A percentile compares a stretch with the other conserved stretches of the same genome.
Evolutionary conservation across 1,140 invertebrate species (phyloP).

Genomic region (Panulirus ornatus): DNA sequence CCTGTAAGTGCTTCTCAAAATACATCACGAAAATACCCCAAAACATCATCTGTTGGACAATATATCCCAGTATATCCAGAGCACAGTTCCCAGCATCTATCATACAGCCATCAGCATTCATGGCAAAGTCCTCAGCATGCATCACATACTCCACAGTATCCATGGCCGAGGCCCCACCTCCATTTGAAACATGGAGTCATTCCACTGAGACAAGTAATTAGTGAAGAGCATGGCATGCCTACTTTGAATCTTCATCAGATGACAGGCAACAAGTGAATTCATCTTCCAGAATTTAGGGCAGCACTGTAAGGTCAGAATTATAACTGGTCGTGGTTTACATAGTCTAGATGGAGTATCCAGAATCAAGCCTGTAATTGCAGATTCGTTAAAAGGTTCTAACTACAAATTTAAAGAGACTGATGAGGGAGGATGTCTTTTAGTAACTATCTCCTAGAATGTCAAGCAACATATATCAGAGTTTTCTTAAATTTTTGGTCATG

Average conservation of each 20-base stretch:
- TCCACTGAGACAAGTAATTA: slow-evolving; percentile 11
- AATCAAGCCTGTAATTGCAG: slow-evolving; percentile 34
- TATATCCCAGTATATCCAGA: too few relatives aligned
- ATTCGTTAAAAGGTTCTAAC: not conserved
- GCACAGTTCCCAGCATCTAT: too few relatives aligned
- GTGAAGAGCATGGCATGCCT: slow-evolving; percentile 9
- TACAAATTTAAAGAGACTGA: slow-evolving; percentile 3
- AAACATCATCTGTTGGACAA: too few relatives aligned
- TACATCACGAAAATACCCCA: too few relatives aligned
- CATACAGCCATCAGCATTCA: too few relatives aligned
- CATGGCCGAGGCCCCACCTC: not conserved
- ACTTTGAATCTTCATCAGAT: slow-evolving; percentile 34
- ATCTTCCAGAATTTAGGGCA: not conserved
- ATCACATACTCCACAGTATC: too few relatives aligned
- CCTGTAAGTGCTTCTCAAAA: too few relatives aligned
- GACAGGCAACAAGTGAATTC: slow-evolving; percentile 25
- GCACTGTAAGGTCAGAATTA: slow-evolving; percentile 19
- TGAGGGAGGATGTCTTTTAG: slow-evolving; percentile 46
- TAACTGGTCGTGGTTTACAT: slow-evolving; percentile 49
- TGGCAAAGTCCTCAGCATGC: too few relatives aligned
- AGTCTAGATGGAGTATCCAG: slow-evolving; percentile 32
- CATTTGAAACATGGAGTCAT: slow-evolving; percentile 21
- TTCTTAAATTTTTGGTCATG: too few relatives aligned
- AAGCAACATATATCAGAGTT: too few relatives aligned
- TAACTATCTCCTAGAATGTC: not conserved